Evolutionary conservation across 2,888 invertebrate species (phyloP).

Genomic region (Orthonevra nobilis): DNA sequence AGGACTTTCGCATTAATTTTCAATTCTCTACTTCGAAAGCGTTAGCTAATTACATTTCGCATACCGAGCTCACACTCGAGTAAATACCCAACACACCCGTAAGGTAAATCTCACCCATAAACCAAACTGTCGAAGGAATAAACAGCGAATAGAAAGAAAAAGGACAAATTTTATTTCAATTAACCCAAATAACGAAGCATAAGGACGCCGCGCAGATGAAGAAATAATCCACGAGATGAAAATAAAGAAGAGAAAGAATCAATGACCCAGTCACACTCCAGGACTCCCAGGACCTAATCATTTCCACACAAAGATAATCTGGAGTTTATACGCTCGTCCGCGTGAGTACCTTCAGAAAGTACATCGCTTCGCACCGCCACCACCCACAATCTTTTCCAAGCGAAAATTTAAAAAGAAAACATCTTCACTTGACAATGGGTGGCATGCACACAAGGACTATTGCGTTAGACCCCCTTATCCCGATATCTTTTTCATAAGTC

Average conservation of each 20-base stretch:
- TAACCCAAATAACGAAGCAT: conserved; percentile 69
- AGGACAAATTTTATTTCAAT: conserved; percentile 68
- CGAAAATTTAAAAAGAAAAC: conserved; percentile 65
- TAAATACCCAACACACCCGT: conserved; percentile 25
- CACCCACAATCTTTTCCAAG: conserved; percentile 28
- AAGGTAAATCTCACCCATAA: conserved; percentile 68
- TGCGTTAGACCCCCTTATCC: conserved; percentile 29
- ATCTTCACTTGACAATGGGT: conserved; percentile 52
- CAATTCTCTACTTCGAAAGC: conserved; percentile 2
- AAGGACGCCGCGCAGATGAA: conserved; percentile 70
- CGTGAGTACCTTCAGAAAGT: conserved; percentile 65
- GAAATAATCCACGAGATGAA: conserved; percentile 69
- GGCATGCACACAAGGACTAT: conserved; percentile 7
- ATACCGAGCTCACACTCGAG: neutral
- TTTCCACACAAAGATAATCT: conserved; percentile 69
- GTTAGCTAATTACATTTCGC: conserved; percentile 59
- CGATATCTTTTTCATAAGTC: conserved; percentile 58
- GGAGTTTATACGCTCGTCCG: conserved; percentile 67
- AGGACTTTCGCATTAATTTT: too few relatives aligned
- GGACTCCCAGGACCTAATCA: conserved; percentile 69
- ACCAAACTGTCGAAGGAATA: conserved; percentile 41
- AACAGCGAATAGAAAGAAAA: conserved; percentile 30
- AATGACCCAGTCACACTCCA: conserved; percentile 70
- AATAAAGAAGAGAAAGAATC: conserved; percentile 69
- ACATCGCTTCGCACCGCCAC: conserved; percentile 16